Conservation (phyloP, 2,797 vertebrate genomes). For the Lacerta bilineata region DNA sequence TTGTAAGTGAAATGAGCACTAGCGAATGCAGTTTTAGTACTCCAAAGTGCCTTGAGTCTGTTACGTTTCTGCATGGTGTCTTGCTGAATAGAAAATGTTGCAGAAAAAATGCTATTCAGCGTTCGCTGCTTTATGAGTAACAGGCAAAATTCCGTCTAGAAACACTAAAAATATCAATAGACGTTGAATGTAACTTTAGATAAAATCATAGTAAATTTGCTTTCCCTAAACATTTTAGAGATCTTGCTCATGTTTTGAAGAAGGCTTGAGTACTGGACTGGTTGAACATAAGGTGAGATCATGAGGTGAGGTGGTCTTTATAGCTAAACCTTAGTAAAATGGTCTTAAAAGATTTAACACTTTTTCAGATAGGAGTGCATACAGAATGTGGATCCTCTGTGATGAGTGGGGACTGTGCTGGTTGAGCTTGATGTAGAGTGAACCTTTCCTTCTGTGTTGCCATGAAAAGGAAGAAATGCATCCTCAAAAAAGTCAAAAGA, state of each 20-base stretch:
- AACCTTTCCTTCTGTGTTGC: neutral
- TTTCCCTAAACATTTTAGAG: neutral
- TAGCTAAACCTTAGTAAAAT: neutral
- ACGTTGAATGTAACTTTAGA: neutral
- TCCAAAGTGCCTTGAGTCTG: neutral
- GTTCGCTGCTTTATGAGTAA: neutral
- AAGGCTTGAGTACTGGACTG: neutral
- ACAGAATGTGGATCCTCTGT: neutral
- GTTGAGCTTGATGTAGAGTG: neutral
- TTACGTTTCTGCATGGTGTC: neutral
- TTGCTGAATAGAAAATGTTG: neutral
- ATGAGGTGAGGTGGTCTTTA: neutral
- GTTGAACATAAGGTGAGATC: neutral
- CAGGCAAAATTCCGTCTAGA: neutral
- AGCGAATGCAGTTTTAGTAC: neutral
- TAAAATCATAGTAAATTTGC: neutral
- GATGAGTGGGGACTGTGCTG: neutral
- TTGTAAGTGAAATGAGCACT: rapidly evolving
- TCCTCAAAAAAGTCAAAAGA: neutral
- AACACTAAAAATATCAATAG: neutral
- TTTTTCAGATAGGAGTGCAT: neutral
- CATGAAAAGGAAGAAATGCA: neutral
- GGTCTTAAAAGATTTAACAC: neutral
- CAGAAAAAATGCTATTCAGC: neutral
- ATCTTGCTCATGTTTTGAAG: neutral